These are phyloP conservation scores for Pseudoips prasinana DNA, from an alignment of 2,888 invertebrate genomes.

Conservation along the genomic window DNA sequence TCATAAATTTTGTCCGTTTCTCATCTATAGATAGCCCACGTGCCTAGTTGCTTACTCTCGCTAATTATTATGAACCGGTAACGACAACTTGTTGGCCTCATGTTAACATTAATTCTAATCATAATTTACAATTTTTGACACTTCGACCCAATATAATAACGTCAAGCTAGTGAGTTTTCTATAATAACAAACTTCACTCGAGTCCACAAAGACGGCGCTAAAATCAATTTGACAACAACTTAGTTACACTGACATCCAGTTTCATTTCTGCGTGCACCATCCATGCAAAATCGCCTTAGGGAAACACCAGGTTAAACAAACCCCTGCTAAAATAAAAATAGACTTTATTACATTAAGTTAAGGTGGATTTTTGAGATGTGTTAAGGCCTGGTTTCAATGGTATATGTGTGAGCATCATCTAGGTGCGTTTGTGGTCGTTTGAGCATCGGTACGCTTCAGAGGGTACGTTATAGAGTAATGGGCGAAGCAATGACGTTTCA, in stretches of 20 bases:
- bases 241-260: conserved; percentile 46
- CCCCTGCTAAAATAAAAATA: conserved; percentile 2
- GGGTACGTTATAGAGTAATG: conserved; percentile 40
- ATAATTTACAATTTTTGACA: too few species aligned
- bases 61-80: too few species aligned
- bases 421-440: conserved; percentile 33
- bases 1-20: too few species aligned
- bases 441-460: conserved; percentile 26
- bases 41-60: too few species aligned
- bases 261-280: conserved; percentile 58
- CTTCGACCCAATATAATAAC: too few species aligned
- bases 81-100: too few species aligned
- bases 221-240: conserved; percentile 44
- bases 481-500: conserved; percentile 43
- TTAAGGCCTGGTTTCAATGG: conserved; percentile 6
- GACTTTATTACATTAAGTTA: background rate
- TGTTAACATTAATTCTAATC: too few species aligned
- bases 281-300: conserved; percentile 55
- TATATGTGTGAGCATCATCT: conserved; percentile 20
- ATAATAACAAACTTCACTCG: conserved; percentile 20
- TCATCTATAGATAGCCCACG: too few species aligned
- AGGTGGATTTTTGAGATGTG: background rate
- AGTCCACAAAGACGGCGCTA: conserved; percentile 26
- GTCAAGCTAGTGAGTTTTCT: too few species aligned
- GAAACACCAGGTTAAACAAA: conserved; percentile 22